Evolutionary conservation across 2,797 vertebrate species (phyloP), one percentile per base, ranked within the genome.

Genomic region (Anomalospiza imberbis): DNA sequence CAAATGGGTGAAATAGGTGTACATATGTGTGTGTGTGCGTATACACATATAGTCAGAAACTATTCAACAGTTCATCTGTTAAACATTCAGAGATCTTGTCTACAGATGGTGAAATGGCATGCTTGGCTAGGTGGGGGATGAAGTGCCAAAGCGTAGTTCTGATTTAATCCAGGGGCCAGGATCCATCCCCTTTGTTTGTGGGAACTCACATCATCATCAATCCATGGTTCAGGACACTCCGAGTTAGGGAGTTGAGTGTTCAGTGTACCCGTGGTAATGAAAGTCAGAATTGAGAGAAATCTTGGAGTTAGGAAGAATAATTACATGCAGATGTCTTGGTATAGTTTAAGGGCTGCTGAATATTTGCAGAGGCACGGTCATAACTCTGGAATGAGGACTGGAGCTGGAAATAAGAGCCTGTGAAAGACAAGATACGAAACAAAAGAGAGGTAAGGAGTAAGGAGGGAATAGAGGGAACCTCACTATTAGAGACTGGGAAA

Each of bases 1-100:
- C 9, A 71, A 40, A 38, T 53, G 12, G 3, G 10, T 57, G 6
- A 55, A 61, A 26, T 53, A 32, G n/a, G 7, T 4, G 3, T 58
- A 1, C 61, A 1, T 58, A 8, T n/a, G 1, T 54, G 1, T n/a
- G n/a, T 42, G 4, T 24, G 2, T 15, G 1, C 28, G 3, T 22
- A 11, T 25, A 29, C 3, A 65, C 13, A 17, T 17, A 8, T n/a
- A 57, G 40, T 66, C 44, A 88, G 73, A 83, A 85, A 26, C 10
- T 21, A n/a, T 63, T 40, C 19, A 6, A 40, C 44, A 15, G n/a
- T 91, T 93, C 8, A 44, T 76, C 40, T 73, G 28, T 74, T 88
- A 91, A 87, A 40, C 31, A 26, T 57, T 77, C 9, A 50, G 47
- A 68, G 42, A 28, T 68, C 61, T 34, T 54, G 12, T 50, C 32